A percentile compares a stretch with the other conserved stretches of the same genome.
phyloP scores from a whole-genome alignment of 35 echinoderm and acorn worm genomes.

The Stichopus chloronotus region DNA sequence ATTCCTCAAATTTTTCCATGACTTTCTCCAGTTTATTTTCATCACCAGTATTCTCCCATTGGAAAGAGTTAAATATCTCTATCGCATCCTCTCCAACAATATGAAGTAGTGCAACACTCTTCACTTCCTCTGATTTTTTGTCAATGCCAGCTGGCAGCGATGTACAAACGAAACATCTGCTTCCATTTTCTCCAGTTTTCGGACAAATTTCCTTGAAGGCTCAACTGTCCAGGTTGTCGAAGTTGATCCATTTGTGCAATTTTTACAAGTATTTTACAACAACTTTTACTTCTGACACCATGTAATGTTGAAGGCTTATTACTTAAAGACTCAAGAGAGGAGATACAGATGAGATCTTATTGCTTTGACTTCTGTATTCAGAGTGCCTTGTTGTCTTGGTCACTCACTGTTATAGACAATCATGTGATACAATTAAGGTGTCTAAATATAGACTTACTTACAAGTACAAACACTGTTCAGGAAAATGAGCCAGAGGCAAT shows the following conservation, averaged over 20 bases:
- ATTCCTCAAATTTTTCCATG: not conserved
- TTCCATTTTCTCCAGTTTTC: constrained; percentile 37
- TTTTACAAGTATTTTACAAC: no score
- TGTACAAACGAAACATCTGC: not conserved
- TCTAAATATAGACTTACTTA: no score
- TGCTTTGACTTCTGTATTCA: no score
- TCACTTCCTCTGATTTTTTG: not conserved
- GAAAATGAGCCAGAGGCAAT: no score
- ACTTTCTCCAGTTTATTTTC: not conserved
- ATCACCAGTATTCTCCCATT: not conserved
- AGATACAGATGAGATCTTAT: no score
- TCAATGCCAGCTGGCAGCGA: not conserved
- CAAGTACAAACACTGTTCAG: no score
- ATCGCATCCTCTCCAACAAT: not conserved
- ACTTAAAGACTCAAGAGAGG: no score
- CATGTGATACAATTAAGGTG: no score
- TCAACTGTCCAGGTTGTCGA: not conserved
- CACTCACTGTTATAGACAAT: no score
- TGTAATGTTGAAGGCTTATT: no score
- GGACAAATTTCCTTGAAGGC: not conserved
- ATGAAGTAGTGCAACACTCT: not conserved
- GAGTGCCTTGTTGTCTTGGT: no score
- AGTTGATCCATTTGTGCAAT: not conserved
- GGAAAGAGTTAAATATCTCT: not conserved
- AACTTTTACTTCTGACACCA: no score